Evolutionary conservation across 2,888 invertebrate species (phyloP).

Genomic region (Tupiocoris notatus): DNA sequence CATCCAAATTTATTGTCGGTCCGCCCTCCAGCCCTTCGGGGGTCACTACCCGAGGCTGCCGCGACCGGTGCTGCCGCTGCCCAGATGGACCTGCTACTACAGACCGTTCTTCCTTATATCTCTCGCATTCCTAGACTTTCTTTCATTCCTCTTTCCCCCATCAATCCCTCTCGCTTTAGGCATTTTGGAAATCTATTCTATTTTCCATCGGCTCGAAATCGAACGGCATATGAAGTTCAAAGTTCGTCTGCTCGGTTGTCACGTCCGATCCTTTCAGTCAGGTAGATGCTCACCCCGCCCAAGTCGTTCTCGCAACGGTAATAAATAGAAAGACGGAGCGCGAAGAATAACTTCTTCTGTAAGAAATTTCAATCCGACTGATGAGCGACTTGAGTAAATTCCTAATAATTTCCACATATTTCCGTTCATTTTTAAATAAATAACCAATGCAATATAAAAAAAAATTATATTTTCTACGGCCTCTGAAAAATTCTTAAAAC

Average conservation of each 20-base stretch:
- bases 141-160: not conserved
- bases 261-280: not conserved
- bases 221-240: constrained; percentile 35
- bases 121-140: not conserved
- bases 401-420: not conserved
- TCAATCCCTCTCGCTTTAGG: not conserved
- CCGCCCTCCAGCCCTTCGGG: constrained; percentile 31
- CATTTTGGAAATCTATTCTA: too few species aligned
- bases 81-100: too few species aligned
- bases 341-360: not conserved
- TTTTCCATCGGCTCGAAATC: not conserved
- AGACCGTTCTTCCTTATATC: too few species aligned
- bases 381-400: not conserved
- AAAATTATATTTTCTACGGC: too few species aligned
- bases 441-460: too few species aligned
- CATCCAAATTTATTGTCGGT: constrained; percentile 38
- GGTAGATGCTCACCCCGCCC: not conserved
- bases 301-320: not conserved
- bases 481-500: too few species aligned
- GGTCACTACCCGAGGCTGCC: not conserved
- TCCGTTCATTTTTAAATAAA: too few species aligned
- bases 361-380: not conserved
- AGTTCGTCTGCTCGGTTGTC: constrained; percentile 3
- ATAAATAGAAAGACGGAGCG: not conserved
- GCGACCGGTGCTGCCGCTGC: too few species aligned